These are phyloP conservation scores for Ceyx cyanopectus DNA, from an alignment of 2,113 vertebrate species.

Conservation along the genomic window DNA sequence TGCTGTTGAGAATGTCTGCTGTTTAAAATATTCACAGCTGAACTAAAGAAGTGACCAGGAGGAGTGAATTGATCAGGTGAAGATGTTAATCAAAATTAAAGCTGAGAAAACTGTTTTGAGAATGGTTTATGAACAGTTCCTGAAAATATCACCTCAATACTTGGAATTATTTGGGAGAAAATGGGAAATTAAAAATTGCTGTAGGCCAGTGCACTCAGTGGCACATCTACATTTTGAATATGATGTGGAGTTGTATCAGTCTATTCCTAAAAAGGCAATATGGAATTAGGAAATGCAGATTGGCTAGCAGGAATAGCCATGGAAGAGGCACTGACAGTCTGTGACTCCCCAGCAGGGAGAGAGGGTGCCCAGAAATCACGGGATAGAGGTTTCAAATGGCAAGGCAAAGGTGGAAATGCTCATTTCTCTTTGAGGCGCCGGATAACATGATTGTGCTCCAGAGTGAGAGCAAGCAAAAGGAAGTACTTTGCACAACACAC, in stretches of 20 bases:
- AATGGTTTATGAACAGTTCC: background rate
- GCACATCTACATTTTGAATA: background rate
- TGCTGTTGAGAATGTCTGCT: background rate
- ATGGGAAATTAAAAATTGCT: background rate
- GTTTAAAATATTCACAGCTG: background rate
- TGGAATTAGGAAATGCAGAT: background rate
- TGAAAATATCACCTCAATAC: background rate
- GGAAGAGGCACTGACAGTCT: background rate
- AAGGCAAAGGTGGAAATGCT: background rate
- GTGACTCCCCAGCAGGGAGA: fast-evolving
- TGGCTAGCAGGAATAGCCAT: background rate
- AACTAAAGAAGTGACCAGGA: background rate
- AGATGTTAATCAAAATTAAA: background rate
- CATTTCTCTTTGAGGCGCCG: background rate
- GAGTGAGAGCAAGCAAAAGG: slow-evolving; percentile 21
- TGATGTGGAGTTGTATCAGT: background rate
- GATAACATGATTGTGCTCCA: background rate
- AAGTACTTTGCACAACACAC: slow-evolving; percentile 33
- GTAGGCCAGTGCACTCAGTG: background rate
- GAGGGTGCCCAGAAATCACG: background rate
- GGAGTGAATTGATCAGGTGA: background rate
- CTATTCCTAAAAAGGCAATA: background rate
- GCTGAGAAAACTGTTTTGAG: background rate
- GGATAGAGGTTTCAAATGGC: background rate
- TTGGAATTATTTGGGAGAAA: background rate